Conservation (phyloP, 2,888 invertebrate genomes). For the Ectropis crepuscularia region DNA sequence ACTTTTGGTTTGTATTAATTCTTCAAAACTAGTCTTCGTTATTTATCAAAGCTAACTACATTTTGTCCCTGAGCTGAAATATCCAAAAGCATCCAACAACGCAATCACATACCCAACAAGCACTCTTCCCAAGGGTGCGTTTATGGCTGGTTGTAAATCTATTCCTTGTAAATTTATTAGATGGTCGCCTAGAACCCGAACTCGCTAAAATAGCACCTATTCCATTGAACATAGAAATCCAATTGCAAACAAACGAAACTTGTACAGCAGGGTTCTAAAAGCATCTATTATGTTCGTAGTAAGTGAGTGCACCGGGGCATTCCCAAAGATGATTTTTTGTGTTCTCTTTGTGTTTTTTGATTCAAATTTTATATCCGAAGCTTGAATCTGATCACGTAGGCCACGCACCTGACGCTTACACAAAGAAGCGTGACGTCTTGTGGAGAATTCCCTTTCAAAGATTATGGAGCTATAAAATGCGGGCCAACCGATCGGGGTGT, state of each 20-base stretch:
- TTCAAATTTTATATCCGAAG: slow-evolving; percentile 33
- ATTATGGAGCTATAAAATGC: slow-evolving; percentile 25
- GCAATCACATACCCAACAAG: slow-evolving; percentile 48
- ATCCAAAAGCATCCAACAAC: slow-evolving; percentile 37
- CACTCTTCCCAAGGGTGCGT: slow-evolving; percentile 52
- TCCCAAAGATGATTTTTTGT: slow-evolving; percentile 61
- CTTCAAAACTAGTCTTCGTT: background rate
- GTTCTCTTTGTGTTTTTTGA: slow-evolving; percentile 54
- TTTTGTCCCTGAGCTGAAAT: background rate
- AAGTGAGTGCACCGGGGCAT: slow-evolving; percentile 56
- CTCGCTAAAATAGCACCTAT: slow-evolving; percentile 36
- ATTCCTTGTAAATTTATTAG: slow-evolving; percentile 55
- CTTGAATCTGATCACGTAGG: slow-evolving; percentile 53
- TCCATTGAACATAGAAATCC: slow-evolving; percentile 36
- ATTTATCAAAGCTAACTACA: background rate
- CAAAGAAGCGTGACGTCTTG: slow-evolving; percentile 44
- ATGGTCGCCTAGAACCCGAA: slow-evolving; percentile 39
- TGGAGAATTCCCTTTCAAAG: slow-evolving; percentile 16
- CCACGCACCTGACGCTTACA: slow-evolving; percentile 52
- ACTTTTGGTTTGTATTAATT: no score
- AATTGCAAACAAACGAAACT: slow-evolving; percentile 32
- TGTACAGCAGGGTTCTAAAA: slow-evolving; percentile 21
- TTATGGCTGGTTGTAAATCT: slow-evolving; percentile 61
- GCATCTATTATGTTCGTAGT: slow-evolving; percentile 41
- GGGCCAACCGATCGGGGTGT: slow-evolving; percentile 16